Base-by-base conservation (phyloP, 2,797 vertebrate genomes). In the Cossypha dichroa region DNA sequence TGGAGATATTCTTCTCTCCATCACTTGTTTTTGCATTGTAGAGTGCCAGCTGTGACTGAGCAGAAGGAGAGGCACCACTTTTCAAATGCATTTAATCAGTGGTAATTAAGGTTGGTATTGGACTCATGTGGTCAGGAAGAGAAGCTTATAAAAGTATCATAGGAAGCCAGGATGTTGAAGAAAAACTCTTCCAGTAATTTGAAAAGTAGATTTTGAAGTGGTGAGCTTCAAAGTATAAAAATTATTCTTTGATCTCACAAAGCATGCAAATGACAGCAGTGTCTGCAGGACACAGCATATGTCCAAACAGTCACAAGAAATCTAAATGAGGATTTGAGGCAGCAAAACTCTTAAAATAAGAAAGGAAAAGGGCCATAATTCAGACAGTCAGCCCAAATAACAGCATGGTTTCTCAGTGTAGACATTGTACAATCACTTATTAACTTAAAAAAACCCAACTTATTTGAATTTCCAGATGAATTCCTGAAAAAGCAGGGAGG, bases 201-300 rank as follows among this genome's bases (percentile, higher is more conserved):
- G 59, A 59, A 88, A 91, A 68, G 68, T 83, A 62, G 38, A 43
- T 74, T 83, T 82, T 83, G 40, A 89, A 91, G 52, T 29, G 25
- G 23, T 77, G 69, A 93, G 23, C 68, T 80, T 95, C 94, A 95
- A 96, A 96, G 89, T 29, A 60, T 77, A 23, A 29, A 83, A 91
- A 77, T 1, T 6, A 68, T 68, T 88, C 72, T 93, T 92, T 92
- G 81, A 77, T 96, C 89, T 93, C 89, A 85, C 63, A 59, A 88
- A 88, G 33, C 33, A 49, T 89, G 41, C 29, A 80, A 92, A 88
- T 38, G 34, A 78, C 56, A 85, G 43, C 68, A 26, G 13, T 60
- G 59, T 86, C 63, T 89, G 80, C 56, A 76, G 68, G 49, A 93
- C 2, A 7, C 21, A 86, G 38, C 48, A 38, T 18, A 31, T 72